phyloP scores from a whole-genome alignment of 2,113 vertebrate species.

The Peromyscus maniculatus region DNA sequence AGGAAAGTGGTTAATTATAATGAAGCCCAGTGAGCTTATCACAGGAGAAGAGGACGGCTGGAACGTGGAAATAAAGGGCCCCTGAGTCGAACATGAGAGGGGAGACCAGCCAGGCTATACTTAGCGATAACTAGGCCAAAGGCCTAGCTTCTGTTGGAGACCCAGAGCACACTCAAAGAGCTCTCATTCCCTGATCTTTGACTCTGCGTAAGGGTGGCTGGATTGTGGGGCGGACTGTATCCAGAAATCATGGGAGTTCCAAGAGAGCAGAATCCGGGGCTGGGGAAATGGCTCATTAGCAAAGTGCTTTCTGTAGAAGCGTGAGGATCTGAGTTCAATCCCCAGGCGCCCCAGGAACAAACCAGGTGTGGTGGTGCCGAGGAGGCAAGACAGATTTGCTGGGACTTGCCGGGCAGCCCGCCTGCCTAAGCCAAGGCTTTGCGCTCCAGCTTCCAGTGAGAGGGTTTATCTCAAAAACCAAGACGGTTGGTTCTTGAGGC shows the following conservation, averaged over 20 bases:
- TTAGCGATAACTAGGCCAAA: background rate
- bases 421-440: background rate
- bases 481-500: background rate
- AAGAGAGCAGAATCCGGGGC: background rate
- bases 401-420: background rate
- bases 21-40: background rate
- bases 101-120: background rate
- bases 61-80: background rate
- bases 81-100: background rate
- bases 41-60: slow-evolving; percentile 15
- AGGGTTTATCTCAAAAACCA: background rate
- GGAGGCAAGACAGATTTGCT: background rate
- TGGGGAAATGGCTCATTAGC: background rate
- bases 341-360: background rate
- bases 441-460: background rate
- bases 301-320: background rate
- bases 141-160: background rate
- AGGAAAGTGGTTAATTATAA: slow-evolving; percentile 72
- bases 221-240: background rate
- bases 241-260: background rate
- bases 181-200: background rate
- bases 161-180: background rate
- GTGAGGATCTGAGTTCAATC: background rate
- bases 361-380: background rate
- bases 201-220: background rate